Evolutionary conservation across 2,888 invertebrate genomes (phyloP), one percentile per base, ranked within the genome.

Genomic region (Erebia epiphron): DNA sequence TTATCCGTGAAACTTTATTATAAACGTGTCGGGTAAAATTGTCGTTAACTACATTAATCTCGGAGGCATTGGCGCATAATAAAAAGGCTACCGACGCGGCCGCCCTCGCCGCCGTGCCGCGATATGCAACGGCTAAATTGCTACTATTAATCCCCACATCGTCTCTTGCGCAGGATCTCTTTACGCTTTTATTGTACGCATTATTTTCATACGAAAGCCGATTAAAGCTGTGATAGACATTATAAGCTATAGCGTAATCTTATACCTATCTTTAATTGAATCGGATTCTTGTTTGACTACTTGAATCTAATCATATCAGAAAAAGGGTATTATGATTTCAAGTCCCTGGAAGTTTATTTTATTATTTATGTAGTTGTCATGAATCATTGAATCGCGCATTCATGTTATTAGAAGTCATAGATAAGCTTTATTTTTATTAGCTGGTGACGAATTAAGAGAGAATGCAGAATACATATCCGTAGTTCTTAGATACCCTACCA

Each of bases 121-220:
- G 49, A 67, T 41, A 67, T 26, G 80, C 81, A 83, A 80, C 85
- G 86, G 85, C 87, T 88, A 89, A 88, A 90, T 88, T 86, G 84
- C 84, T 74, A 78, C 79, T 84, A 88, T 89, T 89, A 88, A 89
- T 89, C 71, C 73, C 67, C 66, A 63, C 68, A 68, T 73, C 70
- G 68, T 70, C 73, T 73, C 71, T 54, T 71, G 67, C 67, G 69
- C 71, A 62, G 70, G 56, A 69, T 68, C 67, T 69, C 69, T 72
- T 73, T 63, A 69, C 70, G 69, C 70, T 73, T 72, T 73, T 72
- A 72, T 72, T 72, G 71, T 58, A 58, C 69, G 71, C 54, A 67
- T 73, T 73, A 71, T 69, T 73, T 71, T 67, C 69, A 71, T 73
- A 67, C 61, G 73, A 71, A 73, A 73, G 73, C 69, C 67, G 73